These are phyloP conservation scores for Sphenodon punctatus DNA, from an alignment of 2,797 vertebrate species.

Conservation along the genomic window DNA sequence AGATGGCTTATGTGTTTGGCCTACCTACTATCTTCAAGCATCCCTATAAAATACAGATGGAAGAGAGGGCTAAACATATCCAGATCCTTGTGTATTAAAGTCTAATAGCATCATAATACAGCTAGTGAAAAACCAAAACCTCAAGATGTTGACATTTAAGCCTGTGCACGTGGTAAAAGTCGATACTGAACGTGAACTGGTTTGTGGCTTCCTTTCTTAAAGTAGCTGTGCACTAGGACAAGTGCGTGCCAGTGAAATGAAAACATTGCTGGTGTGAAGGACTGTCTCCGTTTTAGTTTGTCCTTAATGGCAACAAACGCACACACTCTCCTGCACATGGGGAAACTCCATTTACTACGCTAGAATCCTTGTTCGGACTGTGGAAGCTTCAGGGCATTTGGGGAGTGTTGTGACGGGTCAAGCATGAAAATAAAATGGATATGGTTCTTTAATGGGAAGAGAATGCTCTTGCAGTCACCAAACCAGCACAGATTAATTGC, in stretches of 20 bases:
- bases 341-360: background rate
- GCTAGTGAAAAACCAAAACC: background rate
- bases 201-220: background rate
- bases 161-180: rapidly evolving
- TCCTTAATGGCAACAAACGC: background rate
- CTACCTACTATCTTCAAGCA: too few species aligned
- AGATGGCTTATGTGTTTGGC: background rate
- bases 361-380: background rate
- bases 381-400: rapidly evolving
- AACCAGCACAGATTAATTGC: rapidly evolving
- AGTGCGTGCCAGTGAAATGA: background rate
- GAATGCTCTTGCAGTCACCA: background rate
- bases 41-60: background rate
- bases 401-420: background rate
- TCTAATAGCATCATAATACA: rapidly evolving
- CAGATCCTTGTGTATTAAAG: rapidly evolving
- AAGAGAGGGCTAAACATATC: background rate
- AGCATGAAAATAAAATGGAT: rapidly evolving
- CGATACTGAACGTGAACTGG: rapidly evolving
- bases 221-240: background rate
- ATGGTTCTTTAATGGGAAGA: background rate
- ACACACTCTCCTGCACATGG: background rate
- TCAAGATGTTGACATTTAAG: rapidly evolving
- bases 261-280: background rate
- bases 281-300: rapidly evolving